phyloP scores from a whole-genome alignment of 2,797 vertebrate species.

The Sebastes steindachneri region DNA sequence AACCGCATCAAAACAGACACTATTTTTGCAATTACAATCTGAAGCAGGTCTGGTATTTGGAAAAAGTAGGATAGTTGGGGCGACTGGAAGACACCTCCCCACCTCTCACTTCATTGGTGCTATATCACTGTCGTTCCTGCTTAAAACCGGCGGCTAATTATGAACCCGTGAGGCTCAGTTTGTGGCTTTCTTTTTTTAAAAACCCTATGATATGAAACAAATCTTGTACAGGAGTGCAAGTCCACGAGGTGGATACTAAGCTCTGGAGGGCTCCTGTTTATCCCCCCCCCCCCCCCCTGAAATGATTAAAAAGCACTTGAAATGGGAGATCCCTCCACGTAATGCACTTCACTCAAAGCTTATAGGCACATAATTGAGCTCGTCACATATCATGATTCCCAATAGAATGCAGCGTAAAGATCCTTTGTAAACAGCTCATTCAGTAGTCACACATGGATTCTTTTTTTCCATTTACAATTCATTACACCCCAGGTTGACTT shows the following conservation, averaged over 20 bases:
- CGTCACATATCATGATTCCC: conserved; percentile 49
- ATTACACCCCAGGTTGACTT: conserved; percentile 41
- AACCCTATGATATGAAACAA: conserved; percentile 27
- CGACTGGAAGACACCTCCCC: conserved; percentile 79
- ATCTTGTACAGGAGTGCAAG: conserved; percentile 20
- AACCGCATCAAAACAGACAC: conserved; percentile 4
- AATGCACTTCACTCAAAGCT: conserved; percentile 79
- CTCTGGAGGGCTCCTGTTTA: neutral
- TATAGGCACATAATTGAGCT: conserved; percentile 74
- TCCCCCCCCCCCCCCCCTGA: neutral
- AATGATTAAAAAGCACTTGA: conserved; percentile 74
- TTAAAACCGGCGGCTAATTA: conserved; percentile 33
- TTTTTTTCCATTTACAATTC: conserved; percentile 37
- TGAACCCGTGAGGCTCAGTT: conserved; percentile 49
- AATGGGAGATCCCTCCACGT: conserved; percentile 69
- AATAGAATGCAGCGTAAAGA: conserved; percentile 38
- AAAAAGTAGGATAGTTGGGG: conserved; percentile 25
- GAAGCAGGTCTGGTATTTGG: conserved; percentile 47
- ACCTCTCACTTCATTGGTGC: conserved; percentile 75
- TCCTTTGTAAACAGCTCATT: conserved; percentile 67
- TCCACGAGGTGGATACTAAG: conserved; percentile 20
- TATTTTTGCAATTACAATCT: conserved; percentile 39
- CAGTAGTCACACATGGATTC: conserved; percentile 55
- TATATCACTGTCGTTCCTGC: conserved; percentile 61
- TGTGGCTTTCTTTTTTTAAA: conserved; percentile 56